Percentiles rank a stretch among this genome's conserved stretches.
These are phyloP conservation scores for Willisornis vidua DNA, from an alignment of 2,113 vertebrate species.

Conservation along the genomic window DNA sequence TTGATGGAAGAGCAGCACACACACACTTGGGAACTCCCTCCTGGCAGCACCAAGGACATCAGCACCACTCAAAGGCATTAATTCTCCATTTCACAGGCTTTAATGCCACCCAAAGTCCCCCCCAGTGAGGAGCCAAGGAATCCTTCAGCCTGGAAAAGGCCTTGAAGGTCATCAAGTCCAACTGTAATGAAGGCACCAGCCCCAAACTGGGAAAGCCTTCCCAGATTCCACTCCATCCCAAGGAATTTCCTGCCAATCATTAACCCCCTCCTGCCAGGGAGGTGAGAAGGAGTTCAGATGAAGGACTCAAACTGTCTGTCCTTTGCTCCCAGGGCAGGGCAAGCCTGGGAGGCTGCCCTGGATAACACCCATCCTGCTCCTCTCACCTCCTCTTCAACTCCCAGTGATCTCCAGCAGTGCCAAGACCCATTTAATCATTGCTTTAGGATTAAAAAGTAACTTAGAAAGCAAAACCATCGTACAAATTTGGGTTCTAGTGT, in stretches of 20 bases:
- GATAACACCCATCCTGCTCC: fast-evolving
- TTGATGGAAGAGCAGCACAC: background rate
- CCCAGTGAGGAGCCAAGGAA: background rate
- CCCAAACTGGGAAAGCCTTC: background rate
- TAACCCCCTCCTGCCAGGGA: background rate
- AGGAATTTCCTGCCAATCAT: background rate
- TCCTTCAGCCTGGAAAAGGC: background rate
- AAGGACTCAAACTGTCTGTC: background rate
- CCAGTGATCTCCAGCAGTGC: fast-evolving
- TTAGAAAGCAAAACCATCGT: fast-evolving
- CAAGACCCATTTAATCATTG: background rate
- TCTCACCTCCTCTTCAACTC: background rate
- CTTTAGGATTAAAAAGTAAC: background rate
- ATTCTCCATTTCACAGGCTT: background rate
- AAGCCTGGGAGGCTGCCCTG: background rate
- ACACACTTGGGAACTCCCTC: fast-evolving
- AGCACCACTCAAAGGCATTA: fast-evolving
- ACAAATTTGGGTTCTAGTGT: fast-evolving
- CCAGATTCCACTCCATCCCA: background rate
- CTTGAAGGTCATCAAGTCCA: background rate
- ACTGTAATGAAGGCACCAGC: background rate
- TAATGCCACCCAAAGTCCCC: background rate
- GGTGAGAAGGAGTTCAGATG: background rate
- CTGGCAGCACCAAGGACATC: background rate
- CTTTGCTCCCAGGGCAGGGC: background rate